These are phyloP conservation scores for Heterotilapia buettikoferi DNA, from an alignment of 2,113 vertebrate species.

Conservation along the genomic window DNA sequence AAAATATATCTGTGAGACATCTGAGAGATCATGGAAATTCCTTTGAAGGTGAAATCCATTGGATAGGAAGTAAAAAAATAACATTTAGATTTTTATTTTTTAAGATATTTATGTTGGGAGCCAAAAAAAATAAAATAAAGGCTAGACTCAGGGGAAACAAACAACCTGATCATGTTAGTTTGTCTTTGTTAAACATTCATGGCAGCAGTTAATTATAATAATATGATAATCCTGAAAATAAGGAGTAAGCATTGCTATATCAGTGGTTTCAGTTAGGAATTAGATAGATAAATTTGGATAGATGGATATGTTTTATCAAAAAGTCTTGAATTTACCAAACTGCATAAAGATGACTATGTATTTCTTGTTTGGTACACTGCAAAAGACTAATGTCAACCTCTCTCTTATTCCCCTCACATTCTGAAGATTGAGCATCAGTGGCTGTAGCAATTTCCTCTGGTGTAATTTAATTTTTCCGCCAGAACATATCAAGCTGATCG, in stretches of 20 bases:
- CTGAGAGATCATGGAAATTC: background rate
- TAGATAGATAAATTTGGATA: background rate
- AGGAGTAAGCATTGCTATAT: background rate
- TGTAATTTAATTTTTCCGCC: slow-evolving; percentile 19
- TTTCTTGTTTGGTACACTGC: background rate
- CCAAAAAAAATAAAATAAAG: background rate
- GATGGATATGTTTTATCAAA: background rate
- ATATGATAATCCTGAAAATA: background rate
- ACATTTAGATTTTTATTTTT: background rate
- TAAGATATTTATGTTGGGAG: background rate
- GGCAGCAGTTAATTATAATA: background rate
- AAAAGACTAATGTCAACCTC: background rate
- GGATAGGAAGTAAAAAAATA: background rate
- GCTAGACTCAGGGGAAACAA: background rate
- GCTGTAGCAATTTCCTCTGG: background rate
- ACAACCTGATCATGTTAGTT: background rate
- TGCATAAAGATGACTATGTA: background rate
- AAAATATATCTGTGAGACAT: background rate
- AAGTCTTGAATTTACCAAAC: background rate
- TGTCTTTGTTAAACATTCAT: background rate
- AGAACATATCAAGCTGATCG: background rate
- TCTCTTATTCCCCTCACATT: background rate
- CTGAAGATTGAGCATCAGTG: slow-evolving; percentile 17
- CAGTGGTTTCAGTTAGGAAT: background rate
- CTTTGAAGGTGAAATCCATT: background rate